Evolutionary conservation across 2,888 invertebrate species (phyloP), one percentile per base, ranked within the genome.

Genomic region (Tromatobia lineatoria): DNA sequence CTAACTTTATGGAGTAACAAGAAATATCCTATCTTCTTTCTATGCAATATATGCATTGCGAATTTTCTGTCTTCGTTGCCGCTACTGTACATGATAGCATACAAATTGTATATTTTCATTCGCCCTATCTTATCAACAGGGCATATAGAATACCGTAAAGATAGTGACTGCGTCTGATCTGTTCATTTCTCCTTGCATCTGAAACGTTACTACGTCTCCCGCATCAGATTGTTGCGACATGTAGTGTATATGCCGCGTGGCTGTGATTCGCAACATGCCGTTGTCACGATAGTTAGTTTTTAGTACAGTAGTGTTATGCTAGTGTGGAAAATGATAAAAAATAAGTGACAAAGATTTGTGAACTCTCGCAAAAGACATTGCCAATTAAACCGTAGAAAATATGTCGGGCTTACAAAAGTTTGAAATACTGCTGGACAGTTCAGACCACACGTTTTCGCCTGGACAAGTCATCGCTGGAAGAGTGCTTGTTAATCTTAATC

Each of bases 381-480:
- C 1, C 13, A 29, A 59, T 29, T 29, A 23, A 13, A n/a, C 34
- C 7, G 34, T 15, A n/a, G 10, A 8, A 23, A 57, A 50, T 54
- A 61, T 61, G 59, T 61, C 59, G 59, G 57, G 57, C 1, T 4
- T 61, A n/a, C 25, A 15, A 34, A 64, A 11, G 11, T 38, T 79
- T 52, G 18, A 64, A 18, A 54, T 79, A 18, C 20, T 23, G 11
- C 94, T 85, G 29, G 71, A 81, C 59, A 64, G 29, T 95, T 95
- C 81, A 95, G 94, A n/a, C 96, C 96, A 6, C 95, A 96, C 91
- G 97, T 91, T 97, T 97, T 90, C 96, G 96, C 92, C 96, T 96
- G 87, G 95, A 96, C 87, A 96, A 96, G 91, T 96, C 96, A 92
- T 91, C 96, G 82, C 91, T 96, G 76, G 97, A 96, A 90, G 95